These are phyloP conservation scores for Corythaeola cristata DNA, from an alignment of 2,113 vertebrate species.

Conservation along the genomic window DNA sequence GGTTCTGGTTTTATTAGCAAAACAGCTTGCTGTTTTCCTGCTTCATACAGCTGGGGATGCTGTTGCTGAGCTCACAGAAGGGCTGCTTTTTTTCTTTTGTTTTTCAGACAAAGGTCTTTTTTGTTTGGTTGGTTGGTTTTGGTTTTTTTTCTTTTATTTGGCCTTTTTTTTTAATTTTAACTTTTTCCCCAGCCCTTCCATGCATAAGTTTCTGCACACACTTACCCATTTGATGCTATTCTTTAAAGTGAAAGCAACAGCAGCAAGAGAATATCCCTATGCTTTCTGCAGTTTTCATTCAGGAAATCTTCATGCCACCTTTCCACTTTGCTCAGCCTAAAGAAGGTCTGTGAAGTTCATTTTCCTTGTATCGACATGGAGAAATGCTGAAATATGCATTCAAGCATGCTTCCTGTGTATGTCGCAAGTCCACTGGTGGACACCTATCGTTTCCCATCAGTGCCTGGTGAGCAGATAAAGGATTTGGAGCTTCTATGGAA, in stretches of 20 bases:
- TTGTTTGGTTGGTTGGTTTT: neutral
- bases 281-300: neutral
- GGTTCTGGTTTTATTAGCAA: neutral
- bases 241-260: neutral
- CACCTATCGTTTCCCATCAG: neutral
- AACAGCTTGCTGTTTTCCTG: neutral
- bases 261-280: neutral
- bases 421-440: neutral
- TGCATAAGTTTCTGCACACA: neutral
- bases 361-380: neutral
- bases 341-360: neutral
- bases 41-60: neutral
- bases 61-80: neutral
- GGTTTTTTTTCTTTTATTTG: too few relatives aligned
- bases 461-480: neutral
- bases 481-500: neutral
- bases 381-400: rapidly evolving
- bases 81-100: neutral
- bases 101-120: neutral
- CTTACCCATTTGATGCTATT: neutral
- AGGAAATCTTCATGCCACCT: neutral
- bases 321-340: neutral
- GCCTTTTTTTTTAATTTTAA: too few relatives aligned
- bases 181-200: rapidly evolving
- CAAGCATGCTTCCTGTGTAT: neutral